phyloP scores from a whole-genome alignment of 2,797 vertebrate species.

The Lutjanus argentimaculatus region DNA sequence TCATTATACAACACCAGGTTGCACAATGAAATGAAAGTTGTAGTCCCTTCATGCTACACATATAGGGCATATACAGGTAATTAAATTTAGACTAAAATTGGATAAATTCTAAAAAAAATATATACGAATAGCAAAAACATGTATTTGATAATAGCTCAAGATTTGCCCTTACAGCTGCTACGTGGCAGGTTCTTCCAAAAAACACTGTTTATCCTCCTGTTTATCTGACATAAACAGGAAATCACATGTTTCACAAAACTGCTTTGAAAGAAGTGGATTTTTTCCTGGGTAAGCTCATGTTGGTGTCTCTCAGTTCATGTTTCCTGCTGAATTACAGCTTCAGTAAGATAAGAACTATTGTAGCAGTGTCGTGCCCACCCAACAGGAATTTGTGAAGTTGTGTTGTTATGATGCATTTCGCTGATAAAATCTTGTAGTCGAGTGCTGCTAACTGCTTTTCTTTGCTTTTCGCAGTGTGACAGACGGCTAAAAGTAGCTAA shows the following conservation, averaged over 20 bases:
- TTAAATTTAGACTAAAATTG: too few relatives aligned
- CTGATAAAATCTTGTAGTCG: not conserved
- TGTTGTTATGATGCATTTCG: not conserved
- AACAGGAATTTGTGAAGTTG: too few relatives aligned
- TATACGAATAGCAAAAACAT: too few relatives aligned
- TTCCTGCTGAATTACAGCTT: not conserved
- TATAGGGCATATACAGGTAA: too few relatives aligned
- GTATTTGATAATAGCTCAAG: not conserved
- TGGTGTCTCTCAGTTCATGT: not conserved
- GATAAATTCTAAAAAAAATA: too few relatives aligned
- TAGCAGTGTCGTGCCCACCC: too few relatives aligned
- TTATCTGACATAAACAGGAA: slow-evolving; percentile 16
- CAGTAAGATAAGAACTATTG: too few relatives aligned
- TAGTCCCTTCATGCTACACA: too few relatives aligned
- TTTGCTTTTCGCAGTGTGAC: not conserved
- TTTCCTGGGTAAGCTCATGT: not conserved
- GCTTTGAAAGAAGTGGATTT: not conserved
- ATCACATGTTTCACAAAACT: not conserved
- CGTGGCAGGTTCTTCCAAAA: not conserved
- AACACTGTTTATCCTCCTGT: not conserved
- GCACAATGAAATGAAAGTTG: too few relatives aligned
- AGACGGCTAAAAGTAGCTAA: not conserved
- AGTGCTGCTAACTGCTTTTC: not conserved
- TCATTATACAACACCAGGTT: too few relatives aligned
- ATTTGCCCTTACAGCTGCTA: not conserved